These are phyloP conservation scores for Propithecus deckenii DNA, from an alignment of 2,797 vertebrate genomes.

Conservation along the genomic window DNA sequence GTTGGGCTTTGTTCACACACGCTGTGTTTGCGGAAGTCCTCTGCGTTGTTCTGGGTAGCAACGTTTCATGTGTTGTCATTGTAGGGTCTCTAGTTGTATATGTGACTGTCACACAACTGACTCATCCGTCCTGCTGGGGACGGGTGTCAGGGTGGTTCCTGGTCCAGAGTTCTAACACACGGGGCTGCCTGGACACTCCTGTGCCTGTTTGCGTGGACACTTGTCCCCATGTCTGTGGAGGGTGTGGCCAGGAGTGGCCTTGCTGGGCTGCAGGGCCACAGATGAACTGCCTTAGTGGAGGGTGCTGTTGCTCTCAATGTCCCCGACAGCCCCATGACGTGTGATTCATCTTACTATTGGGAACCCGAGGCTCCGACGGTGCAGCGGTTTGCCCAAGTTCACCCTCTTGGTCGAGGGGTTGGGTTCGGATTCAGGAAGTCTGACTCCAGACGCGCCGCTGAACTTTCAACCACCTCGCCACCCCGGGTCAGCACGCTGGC, in stretches of 20 bases:
- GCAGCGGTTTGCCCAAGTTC: neutral
- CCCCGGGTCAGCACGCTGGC: neutral
- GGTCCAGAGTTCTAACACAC: fast-evolving
- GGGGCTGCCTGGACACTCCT: neutral
- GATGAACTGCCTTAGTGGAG: fast-evolving
- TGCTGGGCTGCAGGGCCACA: neutral
- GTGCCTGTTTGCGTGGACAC: neutral
- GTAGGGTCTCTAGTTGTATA: fast-evolving
- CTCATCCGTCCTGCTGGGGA: fast-evolving
- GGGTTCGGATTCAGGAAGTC: neutral
- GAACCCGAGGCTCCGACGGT: fast-evolving
- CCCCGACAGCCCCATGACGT: neutral
- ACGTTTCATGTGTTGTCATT: fast-evolving
- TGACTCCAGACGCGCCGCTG: neutral
- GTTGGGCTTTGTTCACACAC: no score
- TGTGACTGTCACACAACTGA: fast-evolving
- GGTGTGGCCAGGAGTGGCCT: neutral
- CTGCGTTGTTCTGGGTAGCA: fast-evolving
- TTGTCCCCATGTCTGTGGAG: fast-evolving
- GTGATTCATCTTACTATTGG: fast-evolving
- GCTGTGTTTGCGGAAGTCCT: fast-evolving
- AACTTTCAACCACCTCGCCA: neutral
- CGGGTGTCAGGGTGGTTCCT: fast-evolving
- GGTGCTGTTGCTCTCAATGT: neutral
- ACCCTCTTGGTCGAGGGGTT: fast-evolving